Evolutionary conservation across 2,113 vertebrate genomes (phyloP).

Genomic region (Hyaena hyaena): DNA sequence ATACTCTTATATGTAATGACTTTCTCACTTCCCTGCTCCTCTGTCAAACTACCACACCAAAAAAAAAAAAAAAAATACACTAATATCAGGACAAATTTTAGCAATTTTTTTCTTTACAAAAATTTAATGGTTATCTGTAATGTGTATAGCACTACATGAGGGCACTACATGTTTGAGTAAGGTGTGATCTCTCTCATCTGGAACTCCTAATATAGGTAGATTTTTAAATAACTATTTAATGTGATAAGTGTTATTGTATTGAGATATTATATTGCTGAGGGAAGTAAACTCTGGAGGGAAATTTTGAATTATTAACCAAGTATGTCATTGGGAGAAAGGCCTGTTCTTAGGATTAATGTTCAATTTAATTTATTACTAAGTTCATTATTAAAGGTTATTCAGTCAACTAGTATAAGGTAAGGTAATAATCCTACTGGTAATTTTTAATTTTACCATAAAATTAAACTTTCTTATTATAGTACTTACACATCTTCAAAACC

Average conservation of each 20-base stretch:
- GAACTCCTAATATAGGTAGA: neutral
- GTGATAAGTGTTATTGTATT: neutral
- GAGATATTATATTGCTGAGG: neutral
- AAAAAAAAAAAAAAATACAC: neutral
- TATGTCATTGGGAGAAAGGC: neutral
- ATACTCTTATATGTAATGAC: neutral
- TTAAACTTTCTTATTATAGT: neutral
- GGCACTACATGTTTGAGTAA: neutral
- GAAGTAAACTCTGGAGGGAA: neutral
- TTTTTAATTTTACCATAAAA: slow-evolving; percentile 56
- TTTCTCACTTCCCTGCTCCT: neutral
- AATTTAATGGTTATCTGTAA: neutral
- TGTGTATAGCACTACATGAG: neutral
- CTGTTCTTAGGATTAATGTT: slow-evolving; percentile 40
- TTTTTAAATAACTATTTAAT: neutral
- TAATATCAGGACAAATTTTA: neutral
- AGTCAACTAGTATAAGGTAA: neutral
- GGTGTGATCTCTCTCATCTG: neutral
- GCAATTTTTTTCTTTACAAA: neutral
- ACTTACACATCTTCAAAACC: neutral
- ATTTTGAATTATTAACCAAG: neutral
- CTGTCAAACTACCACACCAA: neutral
- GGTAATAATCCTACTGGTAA: neutral
- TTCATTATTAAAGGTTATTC: slow-evolving; percentile 51
- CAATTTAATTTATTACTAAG: slow-evolving; percentile 24